A percentile compares a stretch with the other conserved stretches of the same genome.
phyloP scores from a whole-genome alignment of 1,140 invertebrate genomes.

The Aphis gossypii region DNA sequence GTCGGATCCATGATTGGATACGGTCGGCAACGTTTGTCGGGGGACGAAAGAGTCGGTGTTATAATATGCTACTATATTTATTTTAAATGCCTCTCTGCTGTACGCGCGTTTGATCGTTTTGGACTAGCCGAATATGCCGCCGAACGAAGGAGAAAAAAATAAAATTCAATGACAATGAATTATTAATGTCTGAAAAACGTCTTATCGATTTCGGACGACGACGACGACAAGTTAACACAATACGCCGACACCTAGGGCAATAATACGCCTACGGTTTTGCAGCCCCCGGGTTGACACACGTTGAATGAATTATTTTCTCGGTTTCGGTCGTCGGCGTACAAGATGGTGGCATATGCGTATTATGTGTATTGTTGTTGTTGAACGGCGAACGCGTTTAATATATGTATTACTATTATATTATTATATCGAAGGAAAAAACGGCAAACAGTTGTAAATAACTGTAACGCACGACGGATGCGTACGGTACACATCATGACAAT shows the following conservation, averaged over 20 bases:
- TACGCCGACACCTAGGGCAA: background rate
- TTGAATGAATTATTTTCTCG: background rate
- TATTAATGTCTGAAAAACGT: slow-evolving; percentile 6
- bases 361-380: background rate
- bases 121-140: background rate
- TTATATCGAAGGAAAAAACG: background rate
- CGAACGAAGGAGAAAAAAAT: background rate
- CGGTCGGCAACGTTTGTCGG: background rate
- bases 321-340: background rate
- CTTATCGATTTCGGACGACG: background rate
- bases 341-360: background rate
- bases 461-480: background rate
- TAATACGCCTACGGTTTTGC: background rate
- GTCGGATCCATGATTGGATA: background rate
- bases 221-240: background rate
- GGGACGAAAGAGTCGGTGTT: background rate
- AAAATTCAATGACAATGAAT: background rate
- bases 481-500: background rate
- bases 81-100: background rate
- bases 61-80: background rate
- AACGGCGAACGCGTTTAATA: background rate
- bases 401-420: background rate
- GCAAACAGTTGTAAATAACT: slow-evolving; percentile 2
- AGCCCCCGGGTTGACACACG: background rate
- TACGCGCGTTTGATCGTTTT: background rate